Conservation (phyloP, 2,888 invertebrate genomes). For the Spodoptera littoralis region DNA sequence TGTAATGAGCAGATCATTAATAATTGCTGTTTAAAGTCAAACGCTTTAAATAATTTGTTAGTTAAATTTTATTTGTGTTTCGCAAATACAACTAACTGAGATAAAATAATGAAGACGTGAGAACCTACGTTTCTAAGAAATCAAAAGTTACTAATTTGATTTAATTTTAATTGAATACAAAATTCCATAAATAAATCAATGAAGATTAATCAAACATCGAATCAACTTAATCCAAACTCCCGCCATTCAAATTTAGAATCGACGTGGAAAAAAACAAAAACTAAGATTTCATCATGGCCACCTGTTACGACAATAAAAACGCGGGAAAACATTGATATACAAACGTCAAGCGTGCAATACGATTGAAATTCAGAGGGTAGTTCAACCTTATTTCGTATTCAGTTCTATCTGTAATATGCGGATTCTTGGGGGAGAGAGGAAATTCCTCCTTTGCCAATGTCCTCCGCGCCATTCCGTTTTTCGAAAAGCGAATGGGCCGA, state of each 20-base stretch:
- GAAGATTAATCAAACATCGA: neutral
- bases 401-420: slow-evolving; percentile 55
- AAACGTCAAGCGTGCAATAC: slow-evolving; percentile 63
- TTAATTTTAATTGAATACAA: too few species aligned
- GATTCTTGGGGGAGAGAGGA: slow-evolving; percentile 48
- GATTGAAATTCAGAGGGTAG: slow-evolving; percentile 59
- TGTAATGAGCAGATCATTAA: neutral
- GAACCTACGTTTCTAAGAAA: too few species aligned
- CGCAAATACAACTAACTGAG: too few species aligned
- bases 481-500: slow-evolving; percentile 40
- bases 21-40: too few species aligned
- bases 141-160: too few species aligned
- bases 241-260: slow-evolving; percentile 27
- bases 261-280: slow-evolving; percentile 27
- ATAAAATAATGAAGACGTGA: too few species aligned
- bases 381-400: slow-evolving; percentile 56
- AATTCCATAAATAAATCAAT: neutral
- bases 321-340: slow-evolving; percentile 59
- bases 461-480: slow-evolving; percentile 45
- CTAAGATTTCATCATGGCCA: slow-evolving; percentile 46
- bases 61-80: too few species aligned
- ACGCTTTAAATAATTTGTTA: too few species aligned
- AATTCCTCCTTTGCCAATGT: slow-evolving; percentile 42
- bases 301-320: slow-evolving; percentile 59
- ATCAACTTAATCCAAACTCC: slow-evolving; percentile 5